A percentile compares a stretch with the other conserved stretches of the same genome.
phyloP scores from a whole-genome alignment of 2,113 vertebrate species.

The Mesitornis unicolor region DNA sequence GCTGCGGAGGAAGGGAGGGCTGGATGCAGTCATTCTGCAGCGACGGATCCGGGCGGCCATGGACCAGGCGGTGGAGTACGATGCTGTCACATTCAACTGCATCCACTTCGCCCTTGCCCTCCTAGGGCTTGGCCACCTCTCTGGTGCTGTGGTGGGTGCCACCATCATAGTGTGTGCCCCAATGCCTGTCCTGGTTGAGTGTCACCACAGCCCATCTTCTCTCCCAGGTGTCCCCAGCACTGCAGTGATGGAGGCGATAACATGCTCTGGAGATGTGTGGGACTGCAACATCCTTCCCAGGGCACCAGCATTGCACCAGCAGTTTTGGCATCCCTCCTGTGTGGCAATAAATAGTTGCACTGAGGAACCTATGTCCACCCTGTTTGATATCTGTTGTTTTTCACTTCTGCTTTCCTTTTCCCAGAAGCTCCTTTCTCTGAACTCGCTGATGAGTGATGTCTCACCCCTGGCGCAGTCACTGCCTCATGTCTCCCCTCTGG shows the following conservation, averaged over 20 bases:
- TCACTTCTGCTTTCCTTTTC: too few relatives aligned
- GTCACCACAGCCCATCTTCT: neutral
- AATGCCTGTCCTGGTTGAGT: rapidly evolving
- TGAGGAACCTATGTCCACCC: too few relatives aligned
- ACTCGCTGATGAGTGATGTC: neutral
- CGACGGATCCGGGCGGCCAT: neutral
- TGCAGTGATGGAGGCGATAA: neutral
- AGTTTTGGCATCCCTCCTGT: neutral
- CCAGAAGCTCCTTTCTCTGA: too few relatives aligned
- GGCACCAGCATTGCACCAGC: rapidly evolving
- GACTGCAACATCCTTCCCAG: neutral
- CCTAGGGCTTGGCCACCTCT: conserved; percentile 6
- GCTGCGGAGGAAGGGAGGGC: neutral
- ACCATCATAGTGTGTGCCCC: rapidly evolving
- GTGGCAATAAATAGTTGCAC: too few relatives aligned
- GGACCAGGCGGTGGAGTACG: neutral
- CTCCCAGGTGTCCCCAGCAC: neutral
- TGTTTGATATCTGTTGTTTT: too few relatives aligned
- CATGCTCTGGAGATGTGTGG: rapidly evolving
- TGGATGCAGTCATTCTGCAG: neutral
- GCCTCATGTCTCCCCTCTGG: too few relatives aligned
- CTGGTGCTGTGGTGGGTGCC: neutral
- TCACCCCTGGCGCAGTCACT: too few relatives aligned
- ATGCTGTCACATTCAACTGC: neutral
- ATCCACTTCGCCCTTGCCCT: conserved; percentile 27